Evolutionary conservation across 2,888 invertebrate species (phyloP).

Genomic region (Tiliacea citrago): DNA sequence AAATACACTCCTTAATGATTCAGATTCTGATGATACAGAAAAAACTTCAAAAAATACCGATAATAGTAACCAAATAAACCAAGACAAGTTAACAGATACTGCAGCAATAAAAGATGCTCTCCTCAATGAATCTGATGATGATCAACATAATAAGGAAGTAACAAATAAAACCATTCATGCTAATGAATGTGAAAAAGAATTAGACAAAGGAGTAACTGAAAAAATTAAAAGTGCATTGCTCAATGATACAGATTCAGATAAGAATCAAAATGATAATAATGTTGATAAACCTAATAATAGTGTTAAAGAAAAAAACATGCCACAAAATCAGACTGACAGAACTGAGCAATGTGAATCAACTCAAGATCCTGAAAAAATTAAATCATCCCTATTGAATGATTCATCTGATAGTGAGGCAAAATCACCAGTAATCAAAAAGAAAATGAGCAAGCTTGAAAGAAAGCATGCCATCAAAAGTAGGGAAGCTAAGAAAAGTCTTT

Average conservation of each 20-base stretch:
- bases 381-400: constrained; percentile 70
- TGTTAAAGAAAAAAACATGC: not conserved
- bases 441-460: constrained; percentile 71
- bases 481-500: constrained; percentile 81
- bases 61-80: constrained; percentile 1
- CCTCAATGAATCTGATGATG: constrained; percentile 52
- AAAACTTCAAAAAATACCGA: constrained; percentile 9
- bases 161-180: not conserved
- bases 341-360: constrained; percentile 10
- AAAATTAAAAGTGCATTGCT: constrained; percentile 62
- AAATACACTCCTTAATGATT: constrained; percentile 63
- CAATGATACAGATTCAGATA: constrained; percentile 55
- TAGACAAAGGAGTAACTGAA: constrained; percentile 34
- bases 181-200: constrained; percentile 8
- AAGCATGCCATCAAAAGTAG: constrained; percentile 80
- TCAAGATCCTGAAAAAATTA: constrained; percentile 47
- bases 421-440: constrained; percentile 59
- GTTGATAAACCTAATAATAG: constrained; percentile 7
- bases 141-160: constrained; percentile 8
- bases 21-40: constrained; percentile 50
- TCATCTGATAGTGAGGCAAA: constrained; percentile 65
- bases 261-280: not conserved
- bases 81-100: constrained; percentile 29
- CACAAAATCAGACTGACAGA: constrained; percentile 12
- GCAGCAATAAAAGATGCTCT: constrained; percentile 50